These are phyloP conservation scores for Agelas oroides DNA, from an alignment of 37 sponge, comb jelly and placozoan species.

Conservation along the genomic window DNA sequence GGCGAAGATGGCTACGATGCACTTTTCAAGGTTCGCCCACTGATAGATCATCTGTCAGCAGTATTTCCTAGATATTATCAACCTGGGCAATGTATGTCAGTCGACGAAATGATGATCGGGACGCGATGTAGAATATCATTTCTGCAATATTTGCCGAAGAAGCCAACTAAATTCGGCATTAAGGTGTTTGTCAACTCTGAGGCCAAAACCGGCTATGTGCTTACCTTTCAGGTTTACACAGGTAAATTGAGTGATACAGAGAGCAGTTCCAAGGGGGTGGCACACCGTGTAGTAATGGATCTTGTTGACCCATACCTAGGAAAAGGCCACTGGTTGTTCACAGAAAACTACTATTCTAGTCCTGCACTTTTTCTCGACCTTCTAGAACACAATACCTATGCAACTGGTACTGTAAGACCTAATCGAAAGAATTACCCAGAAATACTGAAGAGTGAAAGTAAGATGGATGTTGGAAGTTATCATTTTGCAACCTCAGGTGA, in stretches of 20 bases:
- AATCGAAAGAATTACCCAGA: too few relatives aligned
- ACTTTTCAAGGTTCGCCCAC: neutral
- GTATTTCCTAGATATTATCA: neutral
- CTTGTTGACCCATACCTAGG: neutral
- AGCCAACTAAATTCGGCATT: neutral
- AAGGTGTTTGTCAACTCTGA: slow-evolving; percentile 23
- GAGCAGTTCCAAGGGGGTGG: too few relatives aligned
- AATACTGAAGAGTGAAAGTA: too few relatives aligned
- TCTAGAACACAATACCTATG: neutral
- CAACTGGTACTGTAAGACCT: slow-evolving; percentile 19
- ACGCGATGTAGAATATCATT: neutral
- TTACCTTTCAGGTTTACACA: slow-evolving; percentile 4
- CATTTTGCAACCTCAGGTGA: neutral
- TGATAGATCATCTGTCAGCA: slow-evolving; percentile 2
- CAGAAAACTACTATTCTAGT: slow-evolving; percentile 41
- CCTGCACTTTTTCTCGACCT: neutral
- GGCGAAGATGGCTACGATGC: slow-evolving; percentile 2
- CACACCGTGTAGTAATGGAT: too few relatives aligned
- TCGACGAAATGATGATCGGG: slow-evolving; percentile 27
- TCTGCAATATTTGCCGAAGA: slow-evolving; percentile 7
- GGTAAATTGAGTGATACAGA: neutral
- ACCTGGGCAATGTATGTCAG: neutral
- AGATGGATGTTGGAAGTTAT: neutral
- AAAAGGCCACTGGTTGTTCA: slow-evolving; percentile 29
- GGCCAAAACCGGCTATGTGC: neutral